Percentiles rank a stretch among this genome's conserved stretches.
phyloP scores from a whole-genome alignment of 2,888 invertebrate genomes.

The Pyrocoelia pectoralis region DNA sequence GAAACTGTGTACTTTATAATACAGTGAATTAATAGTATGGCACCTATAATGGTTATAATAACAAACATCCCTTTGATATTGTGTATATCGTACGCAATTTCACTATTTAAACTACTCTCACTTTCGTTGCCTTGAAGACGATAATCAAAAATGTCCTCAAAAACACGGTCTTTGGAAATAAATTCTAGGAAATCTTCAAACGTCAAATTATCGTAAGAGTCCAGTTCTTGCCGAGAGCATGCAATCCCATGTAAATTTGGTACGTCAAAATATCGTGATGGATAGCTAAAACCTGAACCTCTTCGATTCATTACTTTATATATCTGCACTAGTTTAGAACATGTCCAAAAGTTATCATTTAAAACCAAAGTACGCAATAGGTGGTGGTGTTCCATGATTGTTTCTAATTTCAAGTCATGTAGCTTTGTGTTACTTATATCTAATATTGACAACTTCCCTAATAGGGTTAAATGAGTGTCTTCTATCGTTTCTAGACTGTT shows the following conservation, averaged over 20 bases:
- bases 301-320: slow-evolving; percentile 23
- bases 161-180: slow-evolving; percentile 25
- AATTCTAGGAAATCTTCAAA: slow-evolving; percentile 26
- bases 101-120: background rate
- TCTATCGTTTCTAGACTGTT: slow-evolving; percentile 17
- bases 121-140: background rate
- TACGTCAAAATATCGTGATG: slow-evolving; percentile 20
- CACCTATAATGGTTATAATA: slow-evolving; percentile 13
- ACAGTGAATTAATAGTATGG: slow-evolving; percentile 12
- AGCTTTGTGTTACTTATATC: slow-evolving; percentile 21
- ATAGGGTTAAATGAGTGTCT: slow-evolving; percentile 8
- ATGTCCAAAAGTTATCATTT: slow-evolving; percentile 30
- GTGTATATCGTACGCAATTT: background rate
- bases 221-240: slow-evolving; percentile 19
- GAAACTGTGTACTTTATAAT: slow-evolving; percentile 3
- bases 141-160: slow-evolving; percentile 27
- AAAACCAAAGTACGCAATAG: slow-evolving; percentile 11
- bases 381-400: slow-evolving; percentile 18
- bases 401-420: slow-evolving; percentile 12
- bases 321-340: slow-evolving; percentile 22
- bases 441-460: slow-evolving; percentile 18
- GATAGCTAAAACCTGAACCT: slow-evolving; percentile 17
- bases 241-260: slow-evolving; percentile 33
- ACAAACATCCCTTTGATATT: slow-evolving; percentile 14
- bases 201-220: slow-evolving; percentile 16